Evolutionary conservation across 2,113 vertebrate species (phyloP).

Genomic region (Brachyistius frenatus): DNA sequence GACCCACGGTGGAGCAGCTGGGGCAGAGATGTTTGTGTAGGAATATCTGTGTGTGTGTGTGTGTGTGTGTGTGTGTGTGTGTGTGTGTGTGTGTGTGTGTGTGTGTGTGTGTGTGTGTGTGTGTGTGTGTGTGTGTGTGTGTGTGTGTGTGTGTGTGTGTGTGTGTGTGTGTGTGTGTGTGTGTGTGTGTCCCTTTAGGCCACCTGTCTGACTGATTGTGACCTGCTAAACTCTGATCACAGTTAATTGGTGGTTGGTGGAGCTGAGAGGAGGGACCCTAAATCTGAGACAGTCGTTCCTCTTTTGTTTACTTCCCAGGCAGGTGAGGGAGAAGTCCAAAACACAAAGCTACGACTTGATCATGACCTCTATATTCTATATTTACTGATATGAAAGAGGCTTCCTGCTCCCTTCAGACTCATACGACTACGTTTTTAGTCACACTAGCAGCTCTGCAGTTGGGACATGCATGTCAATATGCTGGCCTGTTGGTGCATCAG

Average conservation of each 20-base stretch:
- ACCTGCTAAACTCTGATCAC: constrained; percentile 69
- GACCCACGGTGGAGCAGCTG: constrained; percentile 65
- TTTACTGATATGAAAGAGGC: neutral
- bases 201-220: constrained; percentile 65
- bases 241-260: constrained; percentile 67
- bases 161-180: constrained; percentile 1
- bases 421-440: neutral
- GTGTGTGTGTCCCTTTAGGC: constrained; percentile 60
- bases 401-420: neutral
- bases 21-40: constrained; percentile 39
- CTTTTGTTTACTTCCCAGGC: constrained; percentile 40
- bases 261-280: constrained; percentile 20
- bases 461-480: no score
- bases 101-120: constrained; percentile 34
- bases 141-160: constrained; percentile 6
- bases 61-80: constrained; percentile 27
- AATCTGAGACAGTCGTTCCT: constrained; percentile 32
- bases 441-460: neutral
- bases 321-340: constrained; percentile 23
- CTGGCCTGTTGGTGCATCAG: no score
- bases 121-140: constrained; percentile 2
- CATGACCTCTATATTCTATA: constrained; percentile 11
- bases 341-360: neutral
- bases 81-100: constrained; percentile 36
- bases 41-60: constrained; percentile 4